Base-by-base conservation (phyloP, 2,113 vertebrate genomes). In the Centropristis striata region DNA sequence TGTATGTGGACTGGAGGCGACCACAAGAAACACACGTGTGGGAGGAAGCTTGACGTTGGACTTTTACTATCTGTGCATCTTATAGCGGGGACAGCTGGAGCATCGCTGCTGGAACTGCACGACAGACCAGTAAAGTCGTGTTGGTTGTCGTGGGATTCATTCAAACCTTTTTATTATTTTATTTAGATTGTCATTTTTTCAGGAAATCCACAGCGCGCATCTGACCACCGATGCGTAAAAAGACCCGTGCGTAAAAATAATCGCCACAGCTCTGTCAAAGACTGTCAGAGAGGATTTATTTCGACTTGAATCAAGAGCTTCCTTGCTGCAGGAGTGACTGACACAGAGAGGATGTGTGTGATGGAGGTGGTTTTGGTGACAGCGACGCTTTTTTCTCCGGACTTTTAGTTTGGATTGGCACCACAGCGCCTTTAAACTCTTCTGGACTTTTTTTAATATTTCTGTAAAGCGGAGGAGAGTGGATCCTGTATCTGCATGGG, bases 1-100 rank as follows among this genome's bases (percentile, higher is more conserved):
- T 83, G 86, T 59, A 61, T 63, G 84, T 51, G 88, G 82, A 87
- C 83, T 63, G 77, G 81, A 90, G 83, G 88, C 87, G 65, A 89
- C 90, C 92, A 84, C 89, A 90, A 91, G 92, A 91, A 90, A 83
- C 37, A 77, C 93, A 91, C 93, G 92, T 90, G 94, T 90, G 91
- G 92, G 90, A 85, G 84, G 83, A 92, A 85, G 88, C 72, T 72
- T 88, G 92, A 93, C 89, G 89, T 81, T 89, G 88, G 92, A 88
- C 55, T 87, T 53, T 84, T 81, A 72, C 82, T 63, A 51, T 84
- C 63, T 51, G 71, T 57, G 69, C 85, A 73, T 85, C 73, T 73
- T 64, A 66, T 18, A 44, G 80, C 78, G 49, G 76, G 76, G 46
- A 69, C 58, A 85, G 16, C 74, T 21, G 66, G 28, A 67, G 59